Evolutionary conservation across 2,797 vertebrate species (phyloP), one percentile per base, ranked within the genome.

Genomic region (Eulemur rubriventer): DNA sequence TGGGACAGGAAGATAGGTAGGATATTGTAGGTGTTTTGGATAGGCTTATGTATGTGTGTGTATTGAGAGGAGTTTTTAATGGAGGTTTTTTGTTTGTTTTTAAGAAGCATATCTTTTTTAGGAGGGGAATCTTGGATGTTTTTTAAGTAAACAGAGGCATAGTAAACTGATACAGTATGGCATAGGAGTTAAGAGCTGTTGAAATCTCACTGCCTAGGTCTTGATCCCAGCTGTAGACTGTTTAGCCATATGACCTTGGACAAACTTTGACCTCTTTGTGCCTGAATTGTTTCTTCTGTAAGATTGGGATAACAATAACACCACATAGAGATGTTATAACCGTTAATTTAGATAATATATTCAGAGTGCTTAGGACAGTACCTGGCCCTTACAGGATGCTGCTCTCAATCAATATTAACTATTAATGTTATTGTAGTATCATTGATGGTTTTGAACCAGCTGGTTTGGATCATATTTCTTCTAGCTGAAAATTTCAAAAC

Each of bases 401-500:
- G 38, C 9, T 65, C 22, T 78, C 63, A 50, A 6, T 95, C 82
- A 93, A 0, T 82, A 55, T 91, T 95, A 93, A 6, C 9, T 83
- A 30, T 67, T 91, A 30, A 20, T 88, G 35, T 55, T 88, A n/a
- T 81, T n/a, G 10, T 73, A 48, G 12, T 82, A 24, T 52, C 83
- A 35, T 22, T 41, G 63, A 48, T 65, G 63, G 17, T 88, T 16
- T 90, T 13, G 0, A 63, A 52, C n/a, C 95, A 69, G 18, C 84
- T 84, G 33, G 17, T 93, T 88, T 96, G 35, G 7, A 84, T 96
- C 57, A 69, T 79, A 26, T 89, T 78, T 93, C 61, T 92, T 95
- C n/a, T 79, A 73, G 20, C 43, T 97, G 67, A 85, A 92, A 94
- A 92, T 43, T 41, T 78, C 63, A 43, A 75, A 82, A 73, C 35